Percentiles rank a stretch among this genome's conserved stretches.
Evolutionary conservation across 2,888 invertebrate species (phyloP).

Genomic region (Stenichneumon culpator): DNA sequence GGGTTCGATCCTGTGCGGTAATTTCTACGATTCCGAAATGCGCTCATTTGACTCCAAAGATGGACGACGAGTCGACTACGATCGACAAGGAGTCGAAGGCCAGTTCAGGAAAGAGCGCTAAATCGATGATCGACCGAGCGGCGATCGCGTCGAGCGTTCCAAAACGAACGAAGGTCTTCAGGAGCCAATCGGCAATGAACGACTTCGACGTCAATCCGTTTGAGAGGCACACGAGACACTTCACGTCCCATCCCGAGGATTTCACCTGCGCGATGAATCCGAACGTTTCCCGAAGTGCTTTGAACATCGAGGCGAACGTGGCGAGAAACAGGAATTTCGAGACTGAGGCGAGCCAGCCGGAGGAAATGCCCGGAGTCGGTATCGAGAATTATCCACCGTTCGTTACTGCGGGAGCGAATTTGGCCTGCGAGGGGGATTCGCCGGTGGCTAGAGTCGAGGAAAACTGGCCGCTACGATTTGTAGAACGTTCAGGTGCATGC

Average conservation of each 20-base stretch:
- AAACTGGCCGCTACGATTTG: constrained; percentile 60
- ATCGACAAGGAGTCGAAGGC: background rate
- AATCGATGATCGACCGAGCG: background rate
- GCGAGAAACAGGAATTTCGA: background rate
- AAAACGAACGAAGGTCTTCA: constrained; percentile 62
- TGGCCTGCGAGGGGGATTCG: constrained; percentile 60
- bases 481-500: constrained; percentile 80
- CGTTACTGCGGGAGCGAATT: constrained; percentile 57
- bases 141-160: background rate
- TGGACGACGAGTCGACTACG: constrained; percentile 43
- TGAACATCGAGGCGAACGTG: constrained; percentile 22
- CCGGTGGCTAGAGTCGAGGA: constrained; percentile 51
- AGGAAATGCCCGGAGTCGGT: constrained; percentile 8
- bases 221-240: constrained; percentile 74
- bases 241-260: constrained; percentile 75
- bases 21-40: constrained; percentile 81
- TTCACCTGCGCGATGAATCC: constrained; percentile 79
- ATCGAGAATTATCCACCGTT: constrained; percentile 62
- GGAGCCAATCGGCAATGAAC: constrained; percentile 77
- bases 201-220: constrained; percentile 75
- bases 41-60: constrained; percentile 68
- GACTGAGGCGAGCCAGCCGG: background rate
- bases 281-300: constrained; percentile 66
- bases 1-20: constrained; percentile 73
- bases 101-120: constrained; percentile 1